phyloP scores from a whole-genome alignment of 1,140 invertebrate genomes.

The Melipona quadrifasciata region DNA sequence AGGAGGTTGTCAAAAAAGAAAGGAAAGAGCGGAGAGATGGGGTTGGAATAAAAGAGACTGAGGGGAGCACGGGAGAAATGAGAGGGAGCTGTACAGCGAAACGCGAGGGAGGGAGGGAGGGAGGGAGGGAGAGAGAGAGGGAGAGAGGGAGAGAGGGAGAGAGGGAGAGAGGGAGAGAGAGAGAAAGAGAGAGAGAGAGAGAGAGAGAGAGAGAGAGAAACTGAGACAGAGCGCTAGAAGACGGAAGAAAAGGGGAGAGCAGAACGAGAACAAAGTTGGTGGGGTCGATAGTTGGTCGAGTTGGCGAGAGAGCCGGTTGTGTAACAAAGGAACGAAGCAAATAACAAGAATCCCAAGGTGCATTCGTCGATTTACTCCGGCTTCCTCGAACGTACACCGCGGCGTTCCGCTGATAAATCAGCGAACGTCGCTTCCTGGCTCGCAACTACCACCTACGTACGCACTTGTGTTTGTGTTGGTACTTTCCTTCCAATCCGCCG shows the following conservation, averaged over 20 bases:
- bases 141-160: neutral
- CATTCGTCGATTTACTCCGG: constrained; percentile 45
- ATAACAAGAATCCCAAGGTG: constrained; percentile 60
- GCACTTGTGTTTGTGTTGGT: too few relatives aligned
- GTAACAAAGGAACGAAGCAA: constrained; percentile 65
- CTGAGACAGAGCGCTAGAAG: neutral
- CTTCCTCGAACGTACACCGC: constrained; percentile 32
- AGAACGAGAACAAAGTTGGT: constrained; percentile 43
- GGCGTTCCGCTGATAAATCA: constrained; percentile 27
- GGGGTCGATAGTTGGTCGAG: constrained; percentile 65
- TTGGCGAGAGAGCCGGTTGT: constrained; percentile 67
- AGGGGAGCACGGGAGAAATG: neutral
- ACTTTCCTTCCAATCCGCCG: neutral
- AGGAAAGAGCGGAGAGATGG: constrained; percentile 36
- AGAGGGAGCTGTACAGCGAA: neutral
- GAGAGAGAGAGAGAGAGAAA: neutral
- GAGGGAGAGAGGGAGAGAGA: neutral
- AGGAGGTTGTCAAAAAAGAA: constrained; percentile 35
- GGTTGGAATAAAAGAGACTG: constrained; percentile 40
- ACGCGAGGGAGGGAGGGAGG: neutral
- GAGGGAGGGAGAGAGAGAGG: neutral
- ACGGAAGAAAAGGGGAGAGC: constrained; percentile 42
- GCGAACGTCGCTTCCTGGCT: neutral
- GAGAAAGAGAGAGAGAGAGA: neutral
- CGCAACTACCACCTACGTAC: neutral